These are phyloP conservation scores for Hydropsyche tenuis DNA, from an alignment of 1,140 invertebrate genomes.

Conservation along the genomic window DNA sequence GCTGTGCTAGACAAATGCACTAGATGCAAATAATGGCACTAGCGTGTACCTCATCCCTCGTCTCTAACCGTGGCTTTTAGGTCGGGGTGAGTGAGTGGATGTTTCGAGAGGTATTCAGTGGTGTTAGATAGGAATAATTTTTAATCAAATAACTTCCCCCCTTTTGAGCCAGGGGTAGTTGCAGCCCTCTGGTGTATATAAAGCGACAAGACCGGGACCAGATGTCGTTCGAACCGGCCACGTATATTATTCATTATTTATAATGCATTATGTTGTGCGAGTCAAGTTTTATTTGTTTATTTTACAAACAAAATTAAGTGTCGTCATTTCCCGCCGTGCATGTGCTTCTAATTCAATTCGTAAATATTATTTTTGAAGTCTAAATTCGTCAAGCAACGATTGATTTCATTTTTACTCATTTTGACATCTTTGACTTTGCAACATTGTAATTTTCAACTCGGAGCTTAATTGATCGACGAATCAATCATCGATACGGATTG, in stretches of 20 bases:
- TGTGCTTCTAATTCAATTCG: no score
- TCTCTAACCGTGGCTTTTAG: conserved; percentile 1
- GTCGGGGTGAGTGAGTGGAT: conserved; percentile 23
- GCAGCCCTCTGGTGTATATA: not conserved
- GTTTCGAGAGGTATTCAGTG: conserved; percentile 46
- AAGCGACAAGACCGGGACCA: conserved; percentile 24
- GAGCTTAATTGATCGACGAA: no score
- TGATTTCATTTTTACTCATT: no score
- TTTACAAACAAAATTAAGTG: conserved; percentile 38
- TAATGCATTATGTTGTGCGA: not conserved
- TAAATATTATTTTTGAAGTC: no score
- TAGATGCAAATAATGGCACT: conserved; percentile 30
- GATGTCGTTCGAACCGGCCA: conserved; percentile 36
- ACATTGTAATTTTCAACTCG: no score
- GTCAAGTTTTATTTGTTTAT: conserved; percentile 38
- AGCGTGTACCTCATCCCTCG: not conserved
- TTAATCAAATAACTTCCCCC: conserved; percentile 51
- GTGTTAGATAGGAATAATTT: conserved; percentile 50
- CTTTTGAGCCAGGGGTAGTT: conserved; percentile 44
- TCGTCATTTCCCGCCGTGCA: no score
- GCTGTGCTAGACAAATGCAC: not conserved
- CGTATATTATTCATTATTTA: no score
- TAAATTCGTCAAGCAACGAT: no score
- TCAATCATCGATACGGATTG: no score
- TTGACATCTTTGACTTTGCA: no score